Evolutionary conservation across 2,888 invertebrate genomes (phyloP), one percentile per base, ranked within the genome.

Genomic region (Eustalomyia histrio): DNA sequence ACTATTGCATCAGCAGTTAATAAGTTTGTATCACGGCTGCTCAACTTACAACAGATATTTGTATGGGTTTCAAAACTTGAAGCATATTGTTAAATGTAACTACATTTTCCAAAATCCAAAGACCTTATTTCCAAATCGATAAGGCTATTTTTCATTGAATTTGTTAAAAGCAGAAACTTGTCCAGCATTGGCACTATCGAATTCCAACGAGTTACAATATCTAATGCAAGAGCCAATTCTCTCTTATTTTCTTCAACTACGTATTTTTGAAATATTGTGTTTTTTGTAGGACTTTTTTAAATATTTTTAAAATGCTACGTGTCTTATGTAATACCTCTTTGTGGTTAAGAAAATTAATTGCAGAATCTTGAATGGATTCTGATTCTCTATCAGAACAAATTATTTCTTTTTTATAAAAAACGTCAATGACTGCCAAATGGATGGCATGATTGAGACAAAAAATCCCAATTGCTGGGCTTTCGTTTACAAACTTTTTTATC

Each of bases 1-100:
- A 63, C n/a, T 43, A 50, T n/a, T n/a, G n/a, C 29, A 24, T 63
- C 63, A n/a, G 63, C 63, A 21, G 63, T 63, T 63, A 63, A 14
- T n/a, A 50, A n/a, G 9, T 50, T 63, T 24, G 50, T 29, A 24
- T 63, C 18, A 16, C 52, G 9, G 10, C 35, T 18, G 16, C 50
- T 50, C 6, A 64, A 14, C 43, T 39, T 17, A 55, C 55, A 3
- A n/a, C 55, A 39, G 67, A 35, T 55, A 67, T 14, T 35, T 67
- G 55, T 10, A 67, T 67, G 21, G 67, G 55, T 5, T 39, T 53
- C 39, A 67, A 21, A 43, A 63, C 7, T 1, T 55, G 18, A 21
- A 39, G 24, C 3, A 53, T 7, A 2, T 55, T 67, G 10, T 67
- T 7, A 10, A 55, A 39, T 21, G 9, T n/a, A 47, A 2, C 47